Conservation (phyloP, 1,140 invertebrate species). For the Drosophila serrata region DNA sequence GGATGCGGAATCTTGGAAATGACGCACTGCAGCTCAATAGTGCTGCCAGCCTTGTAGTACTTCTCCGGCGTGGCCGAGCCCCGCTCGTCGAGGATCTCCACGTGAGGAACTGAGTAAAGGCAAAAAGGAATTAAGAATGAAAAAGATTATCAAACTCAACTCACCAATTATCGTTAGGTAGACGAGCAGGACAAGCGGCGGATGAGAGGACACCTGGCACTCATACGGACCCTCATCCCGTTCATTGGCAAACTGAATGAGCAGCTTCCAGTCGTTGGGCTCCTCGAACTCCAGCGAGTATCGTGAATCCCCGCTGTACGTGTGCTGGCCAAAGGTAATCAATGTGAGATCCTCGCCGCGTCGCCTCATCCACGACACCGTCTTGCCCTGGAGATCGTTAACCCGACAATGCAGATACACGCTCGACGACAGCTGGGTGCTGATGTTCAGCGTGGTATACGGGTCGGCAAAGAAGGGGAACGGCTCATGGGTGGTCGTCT, state of each 20-base stretch:
- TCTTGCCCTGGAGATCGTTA: constrained; percentile 90
- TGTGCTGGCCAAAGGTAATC: constrained; percentile 91
- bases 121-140: too few relatives aligned
- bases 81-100: constrained; percentile 93
- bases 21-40: constrained; percentile 93
- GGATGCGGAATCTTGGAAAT: constrained; percentile 93
- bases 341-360: constrained; percentile 90
- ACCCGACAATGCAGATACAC: constrained; percentile 90
- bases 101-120: constrained; percentile 88
- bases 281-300: constrained; percentile 90
- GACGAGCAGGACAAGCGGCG: constrained; percentile 90
- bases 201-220: constrained; percentile 92
- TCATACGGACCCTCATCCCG: constrained; percentile 92
- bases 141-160: not conserved
- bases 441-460: constrained; percentile 88
- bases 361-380: constrained; percentile 92
- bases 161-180: constrained; percentile 91
- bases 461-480: constrained; percentile 89
- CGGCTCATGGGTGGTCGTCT: constrained; percentile 87
- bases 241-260: constrained; percentile 90
- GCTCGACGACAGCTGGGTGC: constrained; percentile 88
- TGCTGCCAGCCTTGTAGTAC: constrained; percentile 94
- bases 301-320: constrained; percentile 92
- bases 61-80: constrained; percentile 92
- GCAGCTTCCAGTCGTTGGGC: constrained; percentile 92